These are phyloP conservation scores for Trididemnum clinides DNA, from an alignment of 23 tunicate species.

Conservation along the genomic window DNA sequence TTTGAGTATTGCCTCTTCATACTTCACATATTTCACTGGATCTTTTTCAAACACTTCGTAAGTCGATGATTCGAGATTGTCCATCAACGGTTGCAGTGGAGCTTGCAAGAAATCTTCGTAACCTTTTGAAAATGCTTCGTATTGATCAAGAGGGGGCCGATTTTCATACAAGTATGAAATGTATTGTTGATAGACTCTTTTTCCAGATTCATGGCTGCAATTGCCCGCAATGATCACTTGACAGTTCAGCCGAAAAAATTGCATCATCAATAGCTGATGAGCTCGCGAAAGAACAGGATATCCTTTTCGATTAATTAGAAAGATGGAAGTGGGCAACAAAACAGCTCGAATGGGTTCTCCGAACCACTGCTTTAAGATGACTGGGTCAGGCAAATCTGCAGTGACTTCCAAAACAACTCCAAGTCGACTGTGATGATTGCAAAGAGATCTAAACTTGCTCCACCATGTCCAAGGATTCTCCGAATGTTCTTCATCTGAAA, in stretches of 20 bases:
- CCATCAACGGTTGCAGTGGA: constrained; percentile 98
- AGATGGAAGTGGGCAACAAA: constrained; percentile 56
- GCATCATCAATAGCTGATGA: constrained; percentile 75
- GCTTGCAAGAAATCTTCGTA: constrained; percentile 91
- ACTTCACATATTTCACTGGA: constrained; percentile 83
- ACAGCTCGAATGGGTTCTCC: constrained; percentile 89
- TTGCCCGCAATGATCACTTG: constrained; percentile 66
- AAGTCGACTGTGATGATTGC: constrained; percentile 64
- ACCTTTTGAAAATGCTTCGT: constrained; percentile 68
- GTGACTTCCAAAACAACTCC: constrained; percentile 74
- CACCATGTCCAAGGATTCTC: constrained; percentile 74
- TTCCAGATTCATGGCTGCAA: constrained; percentile 4
- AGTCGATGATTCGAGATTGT: constrained; percentile 95
- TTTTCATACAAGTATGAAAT: constrained; percentile 51
- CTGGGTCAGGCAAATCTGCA: constrained; percentile 61
- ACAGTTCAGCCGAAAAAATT: constrained; percentile 61
- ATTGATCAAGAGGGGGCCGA: constrained; percentile 59
- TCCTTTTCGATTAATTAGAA: constrained; percentile 81
- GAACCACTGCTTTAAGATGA: constrained; percentile 67
- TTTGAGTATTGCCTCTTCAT: constrained; percentile 67
- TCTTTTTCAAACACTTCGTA: constrained; percentile 98
- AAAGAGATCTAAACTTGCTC: constrained; percentile 81
- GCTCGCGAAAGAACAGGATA: constrained; percentile 84
- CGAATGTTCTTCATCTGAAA: not conserved
- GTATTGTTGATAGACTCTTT: constrained; percentile 75